Conservation (phyloP, 2,113 vertebrate genomes). For the Actinemys pallida region DNA sequence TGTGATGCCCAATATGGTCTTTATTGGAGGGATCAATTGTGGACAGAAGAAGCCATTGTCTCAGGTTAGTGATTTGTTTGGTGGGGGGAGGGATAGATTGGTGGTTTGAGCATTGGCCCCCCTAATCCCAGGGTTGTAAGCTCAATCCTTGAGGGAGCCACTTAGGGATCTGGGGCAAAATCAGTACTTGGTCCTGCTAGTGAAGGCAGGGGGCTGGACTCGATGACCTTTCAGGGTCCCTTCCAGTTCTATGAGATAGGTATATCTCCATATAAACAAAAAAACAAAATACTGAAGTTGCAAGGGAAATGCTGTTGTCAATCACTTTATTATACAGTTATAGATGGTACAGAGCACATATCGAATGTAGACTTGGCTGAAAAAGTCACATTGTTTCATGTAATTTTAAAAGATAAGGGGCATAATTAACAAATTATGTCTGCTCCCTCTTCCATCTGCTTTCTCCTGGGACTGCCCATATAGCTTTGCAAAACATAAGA, state of each 20-base stretch:
- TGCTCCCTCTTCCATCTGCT: not conserved
- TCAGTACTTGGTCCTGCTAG: too few species aligned
- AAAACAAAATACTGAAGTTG: too few species aligned
- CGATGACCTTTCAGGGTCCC: too few species aligned
- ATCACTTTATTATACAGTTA: rapidly evolving
- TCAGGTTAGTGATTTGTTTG: constrained; percentile 76
- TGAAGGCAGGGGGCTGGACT: too few species aligned
- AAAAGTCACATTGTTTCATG: not conserved
- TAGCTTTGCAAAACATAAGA: rapidly evolving
- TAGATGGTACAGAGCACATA: too few species aligned
- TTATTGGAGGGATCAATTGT: constrained; percentile 84
- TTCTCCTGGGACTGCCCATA: not conserved
- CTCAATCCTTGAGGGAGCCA: too few species aligned
- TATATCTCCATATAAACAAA: too few species aligned
- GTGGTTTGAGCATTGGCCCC: too few species aligned
- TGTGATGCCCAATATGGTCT: constrained; percentile 85
- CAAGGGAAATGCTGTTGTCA: not conserved
- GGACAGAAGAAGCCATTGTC: not conserved
- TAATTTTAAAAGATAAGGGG: not conserved
- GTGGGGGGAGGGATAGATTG: not conserved
- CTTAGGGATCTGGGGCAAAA: too few species aligned
- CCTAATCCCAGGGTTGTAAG: too few species aligned
- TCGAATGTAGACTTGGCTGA: not conserved
- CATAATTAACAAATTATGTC: not conserved
- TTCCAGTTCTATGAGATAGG: too few species aligned